Evolutionary conservation across 2,113 vertebrate genomes (phyloP).

Genomic region (Rattus rattus): DNA sequence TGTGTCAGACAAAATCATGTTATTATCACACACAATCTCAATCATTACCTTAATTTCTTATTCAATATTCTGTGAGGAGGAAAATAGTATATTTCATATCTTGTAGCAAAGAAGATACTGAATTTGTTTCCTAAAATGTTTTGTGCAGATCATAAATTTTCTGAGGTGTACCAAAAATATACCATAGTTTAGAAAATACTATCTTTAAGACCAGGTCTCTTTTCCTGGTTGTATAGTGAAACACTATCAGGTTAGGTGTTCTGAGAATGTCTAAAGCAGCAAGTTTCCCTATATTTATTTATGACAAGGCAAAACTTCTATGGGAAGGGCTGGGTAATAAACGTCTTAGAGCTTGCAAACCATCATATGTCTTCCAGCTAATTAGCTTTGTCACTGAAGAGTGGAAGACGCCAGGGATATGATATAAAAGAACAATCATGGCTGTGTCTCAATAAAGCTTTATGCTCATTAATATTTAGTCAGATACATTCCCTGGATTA

Average conservation of each 20-base stretch:
- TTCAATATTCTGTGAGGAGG: background rate
- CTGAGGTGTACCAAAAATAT: background rate
- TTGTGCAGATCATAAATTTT: background rate
- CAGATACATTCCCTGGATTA: background rate
- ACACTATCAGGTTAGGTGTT: background rate
- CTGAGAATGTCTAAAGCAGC: background rate
- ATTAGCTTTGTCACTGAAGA: background rate
- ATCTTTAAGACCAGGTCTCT: background rate
- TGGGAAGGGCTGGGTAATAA: background rate
- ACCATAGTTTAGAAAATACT: background rate
- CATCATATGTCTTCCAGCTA: background rate
- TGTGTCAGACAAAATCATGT: background rate
- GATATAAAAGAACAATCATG: background rate
- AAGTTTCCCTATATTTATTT: background rate
- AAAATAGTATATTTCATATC: background rate
- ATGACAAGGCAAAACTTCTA: background rate
- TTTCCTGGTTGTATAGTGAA: background rate
- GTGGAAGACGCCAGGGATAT: background rate
- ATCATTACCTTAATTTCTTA: background rate
- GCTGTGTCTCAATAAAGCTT: background rate
- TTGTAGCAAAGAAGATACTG: background rate
- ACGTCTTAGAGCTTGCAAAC: background rate
- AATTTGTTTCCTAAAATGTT: background rate
- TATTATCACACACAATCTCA: background rate
- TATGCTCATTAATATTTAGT: background rate